Evolutionary conservation across 2,113 vertebrate genomes (phyloP), one percentile per base, ranked within the genome.

Genomic region (Siniperca knerii): DNA sequence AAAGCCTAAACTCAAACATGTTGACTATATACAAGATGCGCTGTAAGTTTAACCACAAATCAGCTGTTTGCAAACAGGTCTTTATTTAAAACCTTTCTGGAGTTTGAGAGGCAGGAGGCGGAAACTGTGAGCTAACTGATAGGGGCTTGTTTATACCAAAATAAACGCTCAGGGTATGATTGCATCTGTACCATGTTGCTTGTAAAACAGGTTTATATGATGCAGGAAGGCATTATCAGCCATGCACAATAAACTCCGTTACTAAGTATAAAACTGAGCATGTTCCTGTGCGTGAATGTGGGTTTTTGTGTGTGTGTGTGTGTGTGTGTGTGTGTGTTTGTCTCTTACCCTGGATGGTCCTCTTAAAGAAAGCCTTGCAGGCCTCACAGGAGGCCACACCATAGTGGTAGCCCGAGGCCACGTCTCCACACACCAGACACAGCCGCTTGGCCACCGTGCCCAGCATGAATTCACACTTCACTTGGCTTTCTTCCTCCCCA

Each of bases 371-470:
- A 48, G 95, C 95, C 82, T 96, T 96, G 86, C 95, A 96, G 89
- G 95, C 95, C 80, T 96, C 95, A 11, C 95, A 96, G 35, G 95
- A 96, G 35, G 95, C 95, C 78, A 95, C 95, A 0, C 95, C 95
- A 6, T 96, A 96, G 90, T 96, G 95, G 83, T 95, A 96, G 10
- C 95, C 95, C 0, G 95, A 96, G 33, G 93, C 95, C 33, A 95
- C 91, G 16, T 96, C 95, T 18, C 95, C 95, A 21, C 95, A 96
- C 81, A 96, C 95, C 69, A 96, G 92, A 69, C 95, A 96, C 79
- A 94, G 20, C 23, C 95, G 91, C 89, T 97, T 97, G 68, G 97
- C 96, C 69, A 97, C 97, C 0, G 97, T 95, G 85, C 96, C 96
- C 7, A 97, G 93, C 84, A 97, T 97, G 0, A 97, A 97, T 65